Conservation (phyloP, 1,140 invertebrate genomes). For the Holcopasites calliopsidis region DNA sequence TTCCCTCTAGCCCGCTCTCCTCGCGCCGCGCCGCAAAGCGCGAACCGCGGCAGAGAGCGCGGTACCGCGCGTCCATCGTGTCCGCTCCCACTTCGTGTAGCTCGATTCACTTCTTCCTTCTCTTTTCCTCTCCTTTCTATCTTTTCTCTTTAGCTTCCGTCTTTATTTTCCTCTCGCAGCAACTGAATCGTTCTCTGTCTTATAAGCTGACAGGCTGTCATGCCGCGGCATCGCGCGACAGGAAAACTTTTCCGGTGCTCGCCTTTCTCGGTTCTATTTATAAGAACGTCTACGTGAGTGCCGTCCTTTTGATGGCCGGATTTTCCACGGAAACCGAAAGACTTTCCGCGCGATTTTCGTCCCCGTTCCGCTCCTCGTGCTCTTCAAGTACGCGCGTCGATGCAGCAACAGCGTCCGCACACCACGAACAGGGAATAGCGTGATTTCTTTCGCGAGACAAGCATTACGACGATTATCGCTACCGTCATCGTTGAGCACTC, state of each 20-base stretch:
- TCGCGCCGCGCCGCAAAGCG: conserved; percentile 32
- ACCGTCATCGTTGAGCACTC: conserved; percentile 16
- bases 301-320: background rate
- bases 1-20: conserved; percentile 37
- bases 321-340: conserved; percentile 33
- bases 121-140: background rate
- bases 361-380: background rate
- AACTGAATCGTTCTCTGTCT: background rate
- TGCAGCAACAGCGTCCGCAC: background rate
- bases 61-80: conserved; percentile 27
- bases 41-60: conserved; percentile 11
- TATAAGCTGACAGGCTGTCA: conserved; percentile 4
- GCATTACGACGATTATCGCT: conserved; percentile 12
- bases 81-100: background rate
- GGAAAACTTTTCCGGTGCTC: conserved; percentile 64
- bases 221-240: conserved; percentile 46
- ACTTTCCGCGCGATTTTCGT: conserved; percentile 4
- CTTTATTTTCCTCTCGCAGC: background rate
- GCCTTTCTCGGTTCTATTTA: conserved; percentile 57
- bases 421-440: background rate
- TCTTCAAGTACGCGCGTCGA: background rate
- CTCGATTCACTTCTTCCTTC: conserved; percentile 1
- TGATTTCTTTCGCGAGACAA: conserved; percentile 1
- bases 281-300: conserved; percentile 19
- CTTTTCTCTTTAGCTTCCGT: background rate